A percentile compares a stretch with the other conserved stretches of the same genome.
These are phyloP conservation scores for Chauna torquata DNA, from an alignment of 2,113 vertebrate genomes.

Conservation along the genomic window DNA sequence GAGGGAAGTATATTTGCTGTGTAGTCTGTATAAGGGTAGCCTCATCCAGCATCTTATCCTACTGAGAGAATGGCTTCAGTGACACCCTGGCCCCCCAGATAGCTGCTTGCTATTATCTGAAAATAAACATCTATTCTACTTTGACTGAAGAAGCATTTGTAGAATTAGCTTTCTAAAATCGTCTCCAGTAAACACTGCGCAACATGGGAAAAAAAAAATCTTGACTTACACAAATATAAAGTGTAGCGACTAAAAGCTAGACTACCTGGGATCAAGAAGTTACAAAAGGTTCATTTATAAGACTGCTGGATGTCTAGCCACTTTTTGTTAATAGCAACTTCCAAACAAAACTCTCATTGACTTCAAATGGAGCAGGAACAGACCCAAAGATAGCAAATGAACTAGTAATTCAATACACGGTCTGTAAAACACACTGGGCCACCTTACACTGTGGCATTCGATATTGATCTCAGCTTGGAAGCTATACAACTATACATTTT, in stretches of 20 bases:
- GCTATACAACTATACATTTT: conserved; percentile 4
- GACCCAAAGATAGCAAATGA: conserved; percentile 72
- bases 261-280: conserved; percentile 47
- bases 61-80: not conserved
- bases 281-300: conserved; percentile 69
- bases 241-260: conserved; percentile 15
- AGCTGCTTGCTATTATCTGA: not conserved
- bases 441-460: conserved; percentile 49
- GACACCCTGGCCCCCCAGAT: not conserved
- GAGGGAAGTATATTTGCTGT: not conserved
- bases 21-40: not conserved
- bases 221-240: conserved; percentile 3
- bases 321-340: conserved; percentile 65
- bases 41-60: not conserved
- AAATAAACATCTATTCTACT: not conserved
- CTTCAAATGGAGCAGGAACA: conserved; percentile 62
- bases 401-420: conserved; percentile 45
- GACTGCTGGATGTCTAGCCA: conserved; percentile 52
- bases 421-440: conserved; percentile 36
- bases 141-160: not conserved
- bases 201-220: not conserved
- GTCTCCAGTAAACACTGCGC: not conserved
- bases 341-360: conserved; percentile 70
- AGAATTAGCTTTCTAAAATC: conserved; percentile 23
- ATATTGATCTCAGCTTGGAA: conserved; percentile 58